Evolutionary conservation across 2,888 invertebrate genomes (phyloP).

Genomic region (Melinaea menophilus): DNA sequence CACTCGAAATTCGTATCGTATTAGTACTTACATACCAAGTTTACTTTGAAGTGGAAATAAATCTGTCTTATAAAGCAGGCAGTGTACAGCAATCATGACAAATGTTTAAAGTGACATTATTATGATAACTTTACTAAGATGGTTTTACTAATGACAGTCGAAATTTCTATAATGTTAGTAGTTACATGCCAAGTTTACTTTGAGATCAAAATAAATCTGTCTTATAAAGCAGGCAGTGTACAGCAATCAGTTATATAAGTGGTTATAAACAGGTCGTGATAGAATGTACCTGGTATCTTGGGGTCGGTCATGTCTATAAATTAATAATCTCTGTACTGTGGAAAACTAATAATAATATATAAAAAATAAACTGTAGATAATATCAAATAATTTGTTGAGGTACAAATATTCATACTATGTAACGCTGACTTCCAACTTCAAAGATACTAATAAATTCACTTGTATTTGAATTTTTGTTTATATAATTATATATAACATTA

Average conservation of each 20-base stretch:
- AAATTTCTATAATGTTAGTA: neutral
- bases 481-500: too few species aligned
- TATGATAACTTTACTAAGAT: neutral
- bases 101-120: neutral
- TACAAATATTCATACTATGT: too few species aligned
- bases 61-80: conserved; percentile 12
- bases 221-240: conserved; percentile 18
- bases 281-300: conserved; percentile 54
- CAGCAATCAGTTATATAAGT: conserved; percentile 15
- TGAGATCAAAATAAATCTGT: conserved; percentile 4
- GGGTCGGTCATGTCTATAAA: neutral
- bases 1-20: neutral
- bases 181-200: neutral
- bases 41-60: conserved; percentile 2
- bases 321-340: neutral
- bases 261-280: conserved; percentile 48
- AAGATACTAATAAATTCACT: too few species aligned
- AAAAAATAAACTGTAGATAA: neutral
- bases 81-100: conserved; percentile 13
- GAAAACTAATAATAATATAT: neutral
- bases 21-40: neutral
- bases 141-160: neutral
- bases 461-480: too few species aligned
- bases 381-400: neutral
- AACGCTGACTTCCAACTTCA: too few species aligned